phyloP scores from a whole-genome alignment of 1,140 invertebrate species.

The Hyles vespertilio region DNA sequence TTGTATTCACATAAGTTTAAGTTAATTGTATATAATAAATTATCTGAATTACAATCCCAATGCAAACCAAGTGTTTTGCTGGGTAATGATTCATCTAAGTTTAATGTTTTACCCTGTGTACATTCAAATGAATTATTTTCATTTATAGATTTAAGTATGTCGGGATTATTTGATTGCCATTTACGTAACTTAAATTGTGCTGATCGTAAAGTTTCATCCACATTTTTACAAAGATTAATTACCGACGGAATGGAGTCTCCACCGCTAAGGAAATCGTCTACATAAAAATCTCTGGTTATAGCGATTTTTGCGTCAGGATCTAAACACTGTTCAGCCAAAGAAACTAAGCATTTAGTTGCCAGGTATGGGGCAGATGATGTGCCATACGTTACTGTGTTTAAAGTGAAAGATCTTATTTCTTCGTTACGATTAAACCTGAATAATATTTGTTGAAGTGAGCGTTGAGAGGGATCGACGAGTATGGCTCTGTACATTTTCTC shows the following conservation, averaged over 20 bases:
- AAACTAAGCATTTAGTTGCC: conserved; percentile 32
- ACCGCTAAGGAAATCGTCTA: conserved; percentile 14
- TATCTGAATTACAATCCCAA: conserved; percentile 3
- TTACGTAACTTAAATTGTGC: conserved; percentile 17
- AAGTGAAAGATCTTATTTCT: conserved; percentile 10
- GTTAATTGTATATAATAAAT: conserved; percentile 5
- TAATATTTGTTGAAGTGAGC: conserved; percentile 39
- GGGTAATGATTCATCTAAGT: neutral
- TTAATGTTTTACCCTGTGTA: neutral
- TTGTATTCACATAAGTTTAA: neutral
- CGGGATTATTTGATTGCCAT: conserved; percentile 15
- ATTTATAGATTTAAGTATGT: conserved; percentile 12
- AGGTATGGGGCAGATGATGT: conserved; percentile 37
- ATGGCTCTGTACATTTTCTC: conserved; percentile 45
- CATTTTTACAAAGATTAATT: conserved; percentile 8
- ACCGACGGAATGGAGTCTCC: neutral
- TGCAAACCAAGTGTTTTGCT: conserved; percentile 5
- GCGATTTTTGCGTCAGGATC: conserved; percentile 8
- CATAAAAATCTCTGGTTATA: conserved; percentile 19
- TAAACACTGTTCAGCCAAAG: conserved; percentile 24
- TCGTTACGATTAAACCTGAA: conserved; percentile 23
- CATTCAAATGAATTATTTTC: neutral
- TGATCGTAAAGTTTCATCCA: conserved; percentile 7
- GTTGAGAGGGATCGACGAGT: conserved; percentile 28
- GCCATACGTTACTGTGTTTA: conserved; percentile 39